Percentiles rank a stretch among this genome's conserved stretches.
Evolutionary conservation across 2,888 invertebrate genomes (phyloP).

Genomic region (Hirtodrosophila confusa): DNA sequence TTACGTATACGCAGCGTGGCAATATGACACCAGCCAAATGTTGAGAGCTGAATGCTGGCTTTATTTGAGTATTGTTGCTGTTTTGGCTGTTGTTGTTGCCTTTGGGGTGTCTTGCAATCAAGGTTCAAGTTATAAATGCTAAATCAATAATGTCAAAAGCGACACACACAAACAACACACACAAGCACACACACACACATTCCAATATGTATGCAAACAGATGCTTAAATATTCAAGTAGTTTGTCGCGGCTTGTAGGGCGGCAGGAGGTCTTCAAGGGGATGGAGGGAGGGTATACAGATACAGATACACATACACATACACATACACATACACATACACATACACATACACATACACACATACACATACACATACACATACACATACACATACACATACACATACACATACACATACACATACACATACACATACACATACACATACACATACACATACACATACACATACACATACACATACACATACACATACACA

Average conservation of each 20-base stretch:
- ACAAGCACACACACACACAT: slow-evolving; percentile 9
- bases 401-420: slow-evolving; percentile 5
- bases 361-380: slow-evolving; percentile 7
- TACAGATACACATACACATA: slow-evolving; percentile 25
- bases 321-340: slow-evolving; percentile 1
- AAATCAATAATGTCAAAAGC: slow-evolving; percentile 66
- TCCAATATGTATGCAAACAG: slow-evolving; percentile 30
- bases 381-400: slow-evolving; percentile 11
- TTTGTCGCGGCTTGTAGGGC: slow-evolving; percentile 21
- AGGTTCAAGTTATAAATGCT: slow-evolving; percentile 55
- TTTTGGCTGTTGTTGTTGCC: slow-evolving; percentile 1
- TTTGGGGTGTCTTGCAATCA: slow-evolving; percentile 26
- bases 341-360: slow-evolving; percentile 1
- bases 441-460: not conserved
- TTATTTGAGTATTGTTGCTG: not conserved
- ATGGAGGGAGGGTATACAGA: slow-evolving; percentile 7
- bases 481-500: too few relatives aligned
- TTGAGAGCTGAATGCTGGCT: slow-evolving; percentile 9
- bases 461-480: not conserved
- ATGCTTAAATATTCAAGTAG: slow-evolving; percentile 55
- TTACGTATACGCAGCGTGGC: slow-evolving; percentile 32
- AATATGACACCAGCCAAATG: slow-evolving; percentile 3
- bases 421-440: not conserved
- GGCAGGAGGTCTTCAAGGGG: not conserved
- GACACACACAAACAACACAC: slow-evolving; percentile 15